Base-by-base conservation (phyloP, 1,140 invertebrate species). In the Atopsyche davidsoni region DNA sequence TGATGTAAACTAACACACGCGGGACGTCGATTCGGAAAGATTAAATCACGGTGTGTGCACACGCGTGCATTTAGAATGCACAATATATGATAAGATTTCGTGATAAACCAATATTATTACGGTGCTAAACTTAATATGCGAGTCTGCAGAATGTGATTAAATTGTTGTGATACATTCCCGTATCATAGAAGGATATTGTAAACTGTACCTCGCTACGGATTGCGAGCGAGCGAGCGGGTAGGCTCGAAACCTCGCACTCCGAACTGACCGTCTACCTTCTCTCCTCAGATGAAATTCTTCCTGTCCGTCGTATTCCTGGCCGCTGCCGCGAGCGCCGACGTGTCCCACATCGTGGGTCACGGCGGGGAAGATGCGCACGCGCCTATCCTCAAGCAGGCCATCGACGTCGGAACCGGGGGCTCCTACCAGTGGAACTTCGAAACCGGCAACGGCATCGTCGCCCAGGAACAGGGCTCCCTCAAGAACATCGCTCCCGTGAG, bases 391-490 rank as follows among this genome's bases (percentile, higher is more conserved):
- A 64, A 55, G 19, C 68, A 72, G 46, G 64, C 66, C 17, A 51
- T 64, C 44, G 68, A 72, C 53, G 59, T 70, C 2, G 64, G 65
- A 3, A 48, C 60, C 3, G 67, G 73, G 4, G 71, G 72, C 2
- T 46, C 57, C 23, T 76, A 69, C 62, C 61, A 68, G 45, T 75
- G 61, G 59, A 41, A 64, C 21, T 76, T 68, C 48, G 70, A 78
- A 56, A 76, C 75, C 7, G 70, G 67, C 7, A 77, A 79, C 58
- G 77, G 76, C 0, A 79, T 78, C 43, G 50, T 57, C 0, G 72
- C 68, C 1, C 63, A 68, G 17, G 75, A 73, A 43, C 66, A 62
- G 17, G 77, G 71, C 31, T 17, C 32, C 11, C 41, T 57, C 41
- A 49, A 57, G 50, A 49, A 52, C 50, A 21, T 42, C 23, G 52